phyloP scores from a whole-genome alignment of 2,888 invertebrate genomes.

The Melieria omissa region DNA sequence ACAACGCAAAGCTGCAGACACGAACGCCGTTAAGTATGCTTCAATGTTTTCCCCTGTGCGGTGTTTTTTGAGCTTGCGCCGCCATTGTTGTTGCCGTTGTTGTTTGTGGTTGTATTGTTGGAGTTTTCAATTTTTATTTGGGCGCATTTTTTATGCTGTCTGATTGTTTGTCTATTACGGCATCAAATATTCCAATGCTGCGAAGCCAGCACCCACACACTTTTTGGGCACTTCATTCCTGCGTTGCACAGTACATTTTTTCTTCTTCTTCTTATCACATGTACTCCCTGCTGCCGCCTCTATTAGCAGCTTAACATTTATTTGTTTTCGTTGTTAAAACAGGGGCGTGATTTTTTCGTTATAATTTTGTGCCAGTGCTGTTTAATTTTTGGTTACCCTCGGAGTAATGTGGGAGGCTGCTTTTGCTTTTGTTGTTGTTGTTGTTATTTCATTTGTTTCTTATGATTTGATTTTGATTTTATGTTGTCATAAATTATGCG shows the following conservation, averaged over 20 bases:
- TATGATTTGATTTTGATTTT: conserved; percentile 32
- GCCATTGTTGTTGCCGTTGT: not conserved
- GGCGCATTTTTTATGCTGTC: conserved; percentile 21
- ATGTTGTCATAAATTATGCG: conserved; percentile 46
- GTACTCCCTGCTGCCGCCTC: too few relatives aligned
- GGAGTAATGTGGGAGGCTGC: not conserved
- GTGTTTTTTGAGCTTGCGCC: not conserved
- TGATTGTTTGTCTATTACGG: conserved; percentile 36
- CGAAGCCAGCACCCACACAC: conserved; percentile 1
- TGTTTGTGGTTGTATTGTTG: not conserved
- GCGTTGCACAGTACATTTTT: too few relatives aligned
- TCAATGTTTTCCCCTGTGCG: not conserved
- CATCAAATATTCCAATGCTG: conserved; percentile 25
- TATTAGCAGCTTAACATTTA: too few relatives aligned
- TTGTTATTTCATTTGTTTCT: not conserved
- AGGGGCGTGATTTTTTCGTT: not conserved
- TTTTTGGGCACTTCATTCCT: too few relatives aligned
- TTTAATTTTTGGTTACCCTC: not conserved
- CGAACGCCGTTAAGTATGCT: not conserved
- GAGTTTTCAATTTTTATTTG: not conserved
- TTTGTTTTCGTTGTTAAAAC: too few relatives aligned
- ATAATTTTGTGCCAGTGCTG: not conserved
- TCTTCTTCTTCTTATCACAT: too few relatives aligned
- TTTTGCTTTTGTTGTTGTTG: conserved; percentile 2
- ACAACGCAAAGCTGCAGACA: not conserved